Conservation (phyloP, 2,113 vertebrate species). For the Indri indri region DNA sequence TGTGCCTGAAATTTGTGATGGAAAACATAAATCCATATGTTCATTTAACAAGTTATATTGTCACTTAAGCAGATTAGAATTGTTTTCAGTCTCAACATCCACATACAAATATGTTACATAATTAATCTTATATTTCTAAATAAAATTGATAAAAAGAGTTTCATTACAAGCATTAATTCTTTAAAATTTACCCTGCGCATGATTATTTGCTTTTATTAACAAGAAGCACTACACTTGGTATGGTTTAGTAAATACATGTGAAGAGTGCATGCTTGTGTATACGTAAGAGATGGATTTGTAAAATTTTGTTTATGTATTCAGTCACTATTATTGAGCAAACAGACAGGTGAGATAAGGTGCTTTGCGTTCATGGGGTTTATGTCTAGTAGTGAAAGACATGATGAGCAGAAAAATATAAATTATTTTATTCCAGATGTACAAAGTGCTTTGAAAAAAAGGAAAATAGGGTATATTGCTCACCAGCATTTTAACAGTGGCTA, state of each 20-base stretch:
- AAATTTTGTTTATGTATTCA: not conserved
- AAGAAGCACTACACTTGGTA: not conserved
- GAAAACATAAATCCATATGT: not conserved
- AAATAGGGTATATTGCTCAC: not conserved
- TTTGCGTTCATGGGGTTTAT: not conserved
- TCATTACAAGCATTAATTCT: not conserved
- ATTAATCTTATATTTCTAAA: not conserved
- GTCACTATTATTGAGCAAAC: not conserved
- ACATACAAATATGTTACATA: not conserved
- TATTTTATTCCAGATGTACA: not conserved
- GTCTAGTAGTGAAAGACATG: not conserved
- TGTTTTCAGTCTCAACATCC: not conserved
- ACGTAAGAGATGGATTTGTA: not conserved
- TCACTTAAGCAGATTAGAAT: not conserved
- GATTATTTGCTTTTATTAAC: not conserved
- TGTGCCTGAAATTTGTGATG: not conserved
- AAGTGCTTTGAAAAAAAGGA: not conserved
- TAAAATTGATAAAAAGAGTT: not conserved
- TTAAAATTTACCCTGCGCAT: not conserved
- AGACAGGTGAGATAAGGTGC: no score
- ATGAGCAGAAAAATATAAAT: not conserved
- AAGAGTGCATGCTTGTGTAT: not conserved
- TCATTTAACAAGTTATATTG: not conserved
- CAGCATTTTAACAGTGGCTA: not conserved
- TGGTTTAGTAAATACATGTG: not conserved